phyloP scores from a whole-genome alignment of 2,797 vertebrate species.

The Crenichthys baileyi region DNA sequence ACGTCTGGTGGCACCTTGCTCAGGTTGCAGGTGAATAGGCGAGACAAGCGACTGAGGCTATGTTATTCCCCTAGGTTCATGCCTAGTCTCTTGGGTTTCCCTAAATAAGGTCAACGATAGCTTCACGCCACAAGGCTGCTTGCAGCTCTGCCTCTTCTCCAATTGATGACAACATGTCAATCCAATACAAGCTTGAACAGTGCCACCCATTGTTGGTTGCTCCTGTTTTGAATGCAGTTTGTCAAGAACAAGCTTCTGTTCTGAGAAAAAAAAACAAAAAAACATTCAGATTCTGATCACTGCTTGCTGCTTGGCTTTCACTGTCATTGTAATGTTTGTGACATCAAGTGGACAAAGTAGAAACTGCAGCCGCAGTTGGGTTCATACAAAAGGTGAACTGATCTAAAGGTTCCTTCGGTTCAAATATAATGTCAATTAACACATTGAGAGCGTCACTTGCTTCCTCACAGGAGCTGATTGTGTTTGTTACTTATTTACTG shows the following conservation, averaged over 20 bases:
- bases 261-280: neutral
- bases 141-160: slow-evolving; percentile 48
- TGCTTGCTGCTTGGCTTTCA: slow-evolving; percentile 10
- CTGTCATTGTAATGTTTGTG: slow-evolving; percentile 79
- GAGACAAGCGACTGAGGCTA: slow-evolving; percentile 53
- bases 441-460: neutral
- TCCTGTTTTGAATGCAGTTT: slow-evolving; percentile 14
- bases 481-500: neutral
- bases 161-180: slow-evolving; percentile 57
- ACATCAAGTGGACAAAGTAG: slow-evolving; percentile 82
- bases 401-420: neutral
- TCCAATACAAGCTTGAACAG: slow-evolving; percentile 38
- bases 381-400: neutral
- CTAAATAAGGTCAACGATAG: slow-evolving; percentile 58
- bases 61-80: slow-evolving; percentile 56
- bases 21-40: slow-evolving; percentile 66
- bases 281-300: slow-evolving; percentile 11
- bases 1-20: slow-evolving; percentile 59
- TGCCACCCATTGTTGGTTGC: slow-evolving; percentile 37
- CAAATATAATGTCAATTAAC: slow-evolving; percentile 23
- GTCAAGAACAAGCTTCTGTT: slow-evolving; percentile 9
- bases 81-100: slow-evolving; percentile 50
- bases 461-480: slow-evolving; percentile 3
- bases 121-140: slow-evolving; percentile 49
- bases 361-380: slow-evolving; percentile 68